Evolutionary conservation across 1,140 invertebrate genomes (phyloP), one percentile per base, ranked within the genome.

Genomic region (Solenopsis invicta): DNA sequence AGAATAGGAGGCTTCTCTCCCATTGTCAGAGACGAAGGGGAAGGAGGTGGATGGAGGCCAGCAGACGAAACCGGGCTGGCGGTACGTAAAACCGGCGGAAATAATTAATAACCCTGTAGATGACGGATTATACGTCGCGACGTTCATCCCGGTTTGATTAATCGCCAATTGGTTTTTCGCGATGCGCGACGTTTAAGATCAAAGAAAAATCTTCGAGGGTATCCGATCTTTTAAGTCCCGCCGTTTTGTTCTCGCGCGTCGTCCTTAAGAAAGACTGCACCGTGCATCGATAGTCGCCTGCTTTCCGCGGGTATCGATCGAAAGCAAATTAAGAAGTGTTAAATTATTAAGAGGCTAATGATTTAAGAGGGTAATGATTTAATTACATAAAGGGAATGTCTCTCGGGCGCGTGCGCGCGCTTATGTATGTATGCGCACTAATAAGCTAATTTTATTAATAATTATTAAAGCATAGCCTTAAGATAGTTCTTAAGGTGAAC

Each of bases 31-130:
- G 21, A 75, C 24, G 18, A 12, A 12, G 6, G n/a, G 54, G n/a
- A 61, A 50, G 4, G 24, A 41, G 41, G 10, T n/a, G 50, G 37
- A 71, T 29, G 21, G 9, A 16, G 10, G 12, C 21, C 52, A 56
- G 21, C 77, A 81, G 80, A 61, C 67, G 41, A 41, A 41, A 41
- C 41, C 41, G 18, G 37, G 29, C 29, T 29, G 29, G 48, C 62
- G 34, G 9, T n/a, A 54, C 50, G 41, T 74, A 82, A 82, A 72
- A 82, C 80, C 24, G 45, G 59, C 69, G 48, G 80, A 74, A 84
- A 84, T 84, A 84, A 84, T 84, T 84, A 84, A 84, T 84, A 84
- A 84, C 41, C 80, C 16, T 61, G 80, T 61, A 74, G 54, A 84
- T 84, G 80, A 84, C 80, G 41, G 71, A 84, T 84, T 74, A 69